phyloP scores from a whole-genome alignment of 2,888 invertebrate genomes.

The Chouioia cunea region DNA sequence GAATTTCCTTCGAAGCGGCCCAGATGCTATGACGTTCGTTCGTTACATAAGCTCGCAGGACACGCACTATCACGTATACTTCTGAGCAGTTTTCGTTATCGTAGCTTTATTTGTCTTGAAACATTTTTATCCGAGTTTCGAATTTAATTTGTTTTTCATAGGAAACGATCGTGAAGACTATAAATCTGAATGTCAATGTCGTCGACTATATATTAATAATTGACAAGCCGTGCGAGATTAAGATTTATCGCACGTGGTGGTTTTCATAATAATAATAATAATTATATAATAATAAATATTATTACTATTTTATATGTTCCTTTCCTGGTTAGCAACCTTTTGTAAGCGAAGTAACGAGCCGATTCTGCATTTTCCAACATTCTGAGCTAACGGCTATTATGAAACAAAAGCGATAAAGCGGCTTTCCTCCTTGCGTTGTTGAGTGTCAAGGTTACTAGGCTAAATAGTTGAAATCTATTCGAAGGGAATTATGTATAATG shows the following conservation, averaged over 20 bases:
- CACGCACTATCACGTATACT: no score
- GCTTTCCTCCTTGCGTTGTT: constrained; percentile 21
- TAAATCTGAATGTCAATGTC: constrained; percentile 22
- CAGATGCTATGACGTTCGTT: constrained; percentile 12
- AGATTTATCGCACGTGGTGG: constrained; percentile 11
- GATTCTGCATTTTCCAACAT: constrained; percentile 13
- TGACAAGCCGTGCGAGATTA: constrained; percentile 1
- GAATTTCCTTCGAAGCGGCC: constrained; percentile 50
- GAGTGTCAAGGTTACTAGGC: constrained; percentile 43
- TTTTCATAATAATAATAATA: no score
- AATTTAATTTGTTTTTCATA: no score
- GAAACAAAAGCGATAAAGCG: constrained; percentile 38
- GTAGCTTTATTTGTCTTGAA: no score
- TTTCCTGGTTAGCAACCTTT: not conserved
- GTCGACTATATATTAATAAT: constrained; percentile 3
- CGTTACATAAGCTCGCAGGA: no score
- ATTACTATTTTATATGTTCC: no score
- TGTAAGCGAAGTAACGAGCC: not conserved
- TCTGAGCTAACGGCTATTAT: constrained; percentile 15
- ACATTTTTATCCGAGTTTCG: no score
- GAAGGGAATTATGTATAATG: constrained; percentile 28
- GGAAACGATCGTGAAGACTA: constrained; percentile 18
- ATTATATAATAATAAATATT: no score
- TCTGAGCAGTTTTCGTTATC: no score
- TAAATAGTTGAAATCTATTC: constrained; percentile 13